Percentiles rank a stretch among this genome's conserved stretches.
These are phyloP conservation scores for Erethizon dorsatum DNA, from an alignment of 2,797 vertebrate genomes.

Conservation along the genomic window DNA sequence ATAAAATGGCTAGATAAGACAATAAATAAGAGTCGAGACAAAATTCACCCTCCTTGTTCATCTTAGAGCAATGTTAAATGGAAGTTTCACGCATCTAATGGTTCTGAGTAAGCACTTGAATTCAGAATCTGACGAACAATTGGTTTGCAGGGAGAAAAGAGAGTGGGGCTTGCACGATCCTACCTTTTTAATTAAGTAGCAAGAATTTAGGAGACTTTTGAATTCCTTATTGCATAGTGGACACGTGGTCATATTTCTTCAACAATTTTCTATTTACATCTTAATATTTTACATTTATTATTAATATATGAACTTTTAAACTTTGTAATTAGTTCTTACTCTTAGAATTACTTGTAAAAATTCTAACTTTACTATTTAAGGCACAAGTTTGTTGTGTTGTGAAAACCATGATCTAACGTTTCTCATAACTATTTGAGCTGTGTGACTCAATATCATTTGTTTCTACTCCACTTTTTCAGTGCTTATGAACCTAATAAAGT, in stretches of 20 bases:
- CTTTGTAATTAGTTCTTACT: not conserved
- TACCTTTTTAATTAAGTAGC: not conserved
- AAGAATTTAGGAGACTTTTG: not conserved
- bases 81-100: not conserved
- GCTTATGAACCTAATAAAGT: not conserved
- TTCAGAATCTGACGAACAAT: not conserved
- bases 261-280: not conserved
- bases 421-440: not conserved
- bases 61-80: not conserved
- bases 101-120: not conserved
- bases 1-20: not conserved
- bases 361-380: not conserved
- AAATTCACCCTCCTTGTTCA: not conserved
- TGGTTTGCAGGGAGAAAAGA: not conserved
- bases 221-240: not conserved
- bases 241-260: not conserved
- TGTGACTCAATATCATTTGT: not conserved
- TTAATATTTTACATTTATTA: not conserved
- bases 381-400: not conserved
- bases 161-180: not conserved
- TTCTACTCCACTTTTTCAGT: not conserved
- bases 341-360: not conserved
- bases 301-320: not conserved
- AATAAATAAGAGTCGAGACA: not conserved
- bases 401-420: not conserved